Conservation (phyloP, 2,888 invertebrate genomes). For the Caenorhabditis doughertyi region DNA sequence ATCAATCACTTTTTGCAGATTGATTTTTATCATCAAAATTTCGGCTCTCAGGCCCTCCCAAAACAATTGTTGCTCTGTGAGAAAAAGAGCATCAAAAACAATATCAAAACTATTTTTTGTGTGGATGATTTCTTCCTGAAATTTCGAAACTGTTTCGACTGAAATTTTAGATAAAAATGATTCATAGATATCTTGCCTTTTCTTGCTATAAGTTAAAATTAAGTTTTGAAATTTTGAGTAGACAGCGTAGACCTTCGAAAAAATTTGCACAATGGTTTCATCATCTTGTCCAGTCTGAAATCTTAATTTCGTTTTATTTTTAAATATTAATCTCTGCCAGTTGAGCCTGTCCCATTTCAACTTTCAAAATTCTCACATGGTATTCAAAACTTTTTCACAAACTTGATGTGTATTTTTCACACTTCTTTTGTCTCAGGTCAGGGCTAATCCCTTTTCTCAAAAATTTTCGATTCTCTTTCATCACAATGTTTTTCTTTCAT, state of each 20-base stretch:
- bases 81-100: not conserved
- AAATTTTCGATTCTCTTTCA: slow-evolving; percentile 13
- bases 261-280: no score
- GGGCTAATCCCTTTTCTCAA: slow-evolving; percentile 20
- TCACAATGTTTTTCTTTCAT: slow-evolving; percentile 10
- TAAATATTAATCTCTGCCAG: not conserved
- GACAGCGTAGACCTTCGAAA: not conserved
- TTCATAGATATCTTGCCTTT: not conserved
- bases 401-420: slow-evolving; percentile 11
- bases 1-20: no score
- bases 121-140: not conserved
- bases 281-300: no score
- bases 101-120: not conserved
- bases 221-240: not conserved
- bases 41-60: slow-evolving; percentile 8
- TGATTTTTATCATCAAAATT: not conserved
- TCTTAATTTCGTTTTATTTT: not conserved
- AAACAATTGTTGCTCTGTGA: not conserved
- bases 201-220: not conserved
- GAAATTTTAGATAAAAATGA: no score
- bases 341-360: no score
- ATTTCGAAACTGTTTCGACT: no score
- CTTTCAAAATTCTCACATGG: no score
- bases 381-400: no score
- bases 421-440: slow-evolving; percentile 22